These are phyloP conservation scores for Sympetrum striolatum DNA, from an alignment of 2,888 invertebrate species.

Conservation along the genomic window DNA sequence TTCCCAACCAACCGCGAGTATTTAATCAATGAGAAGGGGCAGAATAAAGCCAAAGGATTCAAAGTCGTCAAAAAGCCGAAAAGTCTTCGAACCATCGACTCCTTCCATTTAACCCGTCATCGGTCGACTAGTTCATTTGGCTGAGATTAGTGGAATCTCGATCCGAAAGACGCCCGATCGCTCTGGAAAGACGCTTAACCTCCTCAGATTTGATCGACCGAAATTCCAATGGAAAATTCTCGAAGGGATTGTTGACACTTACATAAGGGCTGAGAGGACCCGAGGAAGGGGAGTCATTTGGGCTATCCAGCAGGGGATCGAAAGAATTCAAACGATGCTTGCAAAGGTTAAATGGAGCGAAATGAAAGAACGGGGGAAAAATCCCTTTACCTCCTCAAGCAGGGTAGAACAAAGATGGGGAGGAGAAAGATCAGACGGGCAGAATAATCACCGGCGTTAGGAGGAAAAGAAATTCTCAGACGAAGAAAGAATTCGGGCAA, in stretches of 20 bases:
- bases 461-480: neutral
- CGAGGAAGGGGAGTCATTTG: conserved; percentile 50
- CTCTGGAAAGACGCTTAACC: neutral
- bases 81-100: neutral
- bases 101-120: neutral
- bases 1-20: too few relatives aligned
- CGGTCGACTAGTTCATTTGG: neutral
- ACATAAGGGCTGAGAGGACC: conserved; percentile 53
- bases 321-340: conserved; percentile 33
- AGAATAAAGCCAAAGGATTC: too few relatives aligned
- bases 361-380: conserved; percentile 28
- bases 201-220: neutral
- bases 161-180: neutral
- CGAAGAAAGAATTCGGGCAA: neutral
- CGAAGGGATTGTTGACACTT: conserved; percentile 41
- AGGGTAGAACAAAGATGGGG: conserved; percentile 6
- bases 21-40: too few relatives aligned
- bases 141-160: neutral
- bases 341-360: conserved; percentile 35
- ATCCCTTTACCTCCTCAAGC: neutral
- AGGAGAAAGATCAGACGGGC: conserved; percentile 56
- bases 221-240: neutral
- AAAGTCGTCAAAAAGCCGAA: too few relatives aligned
- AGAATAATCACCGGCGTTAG: neutral
- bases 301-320: neutral